phyloP scores from a whole-genome alignment of 2,113 vertebrate genomes.

The Rhynchomys soricoides region DNA sequence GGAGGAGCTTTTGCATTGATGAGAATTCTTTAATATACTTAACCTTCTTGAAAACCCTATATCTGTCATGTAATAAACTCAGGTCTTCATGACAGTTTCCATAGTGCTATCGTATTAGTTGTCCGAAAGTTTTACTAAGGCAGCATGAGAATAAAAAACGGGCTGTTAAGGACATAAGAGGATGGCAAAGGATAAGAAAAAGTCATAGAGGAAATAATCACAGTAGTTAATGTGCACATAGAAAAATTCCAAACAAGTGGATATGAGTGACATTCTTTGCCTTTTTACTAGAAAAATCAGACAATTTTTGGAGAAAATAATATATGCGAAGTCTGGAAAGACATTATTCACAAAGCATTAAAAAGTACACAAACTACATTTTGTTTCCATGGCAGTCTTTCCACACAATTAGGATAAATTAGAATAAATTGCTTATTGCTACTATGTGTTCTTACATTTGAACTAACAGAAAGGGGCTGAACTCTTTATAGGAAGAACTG shows the following conservation, averaged over 20 bases:
- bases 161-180: neutral
- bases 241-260: conserved; percentile 21
- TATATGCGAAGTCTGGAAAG: neutral
- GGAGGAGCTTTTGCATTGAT: neutral
- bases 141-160: neutral
- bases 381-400: neutral
- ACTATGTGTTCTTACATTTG: neutral
- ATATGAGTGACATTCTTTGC: neutral
- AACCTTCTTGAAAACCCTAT: neutral
- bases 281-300: conserved; percentile 10
- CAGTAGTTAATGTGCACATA: too few species aligned
- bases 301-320: neutral
- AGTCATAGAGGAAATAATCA: neutral
- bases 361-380: neutral
- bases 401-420: neutral
- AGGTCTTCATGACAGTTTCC: neutral
- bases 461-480: neutral
- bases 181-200: neutral
- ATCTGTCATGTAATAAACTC: neutral
- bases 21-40: neutral
- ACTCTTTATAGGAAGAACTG: neutral
- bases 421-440: neutral
- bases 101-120: neutral
- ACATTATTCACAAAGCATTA: conserved; percentile 10
- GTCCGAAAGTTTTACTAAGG: neutral